Conservation (phyloP, 1,140 invertebrate genomes). For the Tachypleus tridentatus region DNA sequence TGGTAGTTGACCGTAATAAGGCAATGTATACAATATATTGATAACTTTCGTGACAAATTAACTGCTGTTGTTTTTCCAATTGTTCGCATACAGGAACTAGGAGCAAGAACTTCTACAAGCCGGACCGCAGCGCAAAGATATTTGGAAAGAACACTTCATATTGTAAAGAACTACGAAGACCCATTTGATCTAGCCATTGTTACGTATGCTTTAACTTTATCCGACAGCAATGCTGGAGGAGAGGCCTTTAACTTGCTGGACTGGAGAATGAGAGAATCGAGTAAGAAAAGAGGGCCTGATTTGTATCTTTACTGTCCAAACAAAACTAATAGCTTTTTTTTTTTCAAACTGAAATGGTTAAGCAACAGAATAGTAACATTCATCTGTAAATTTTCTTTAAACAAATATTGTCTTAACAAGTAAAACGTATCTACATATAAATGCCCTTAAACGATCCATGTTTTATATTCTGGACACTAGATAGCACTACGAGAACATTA, state of each 20-base stretch:
- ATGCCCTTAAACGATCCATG: no score
- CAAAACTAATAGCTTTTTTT: no score
- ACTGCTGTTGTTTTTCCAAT: constrained; percentile 40
- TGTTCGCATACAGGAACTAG: constrained; percentile 42
- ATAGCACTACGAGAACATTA: no score
- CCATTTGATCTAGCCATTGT: constrained; percentile 77
- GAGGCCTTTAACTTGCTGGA: constrained; percentile 62
- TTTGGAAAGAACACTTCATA: constrained; percentile 67
- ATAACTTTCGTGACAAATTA: no score
- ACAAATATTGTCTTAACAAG: no score
- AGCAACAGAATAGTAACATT: no score
- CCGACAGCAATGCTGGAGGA: constrained; percentile 63
- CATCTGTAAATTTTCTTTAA: no score
- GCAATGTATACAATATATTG: no score
- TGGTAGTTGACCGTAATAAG: constrained; percentile 46
- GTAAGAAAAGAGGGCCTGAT: constrained; percentile 27
- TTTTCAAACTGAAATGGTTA: no score
- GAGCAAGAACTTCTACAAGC: constrained; percentile 56
- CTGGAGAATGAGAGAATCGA: constrained; percentile 48
- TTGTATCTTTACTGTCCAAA: no score
- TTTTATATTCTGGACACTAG: no score
- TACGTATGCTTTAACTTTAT: constrained; percentile 67
- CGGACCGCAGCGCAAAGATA: constrained; percentile 52
- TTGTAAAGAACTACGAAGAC: constrained; percentile 52
- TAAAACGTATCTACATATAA: no score